Conservation (phyloP, 1,140 invertebrate species). For the Lepidurus apus region DNA sequence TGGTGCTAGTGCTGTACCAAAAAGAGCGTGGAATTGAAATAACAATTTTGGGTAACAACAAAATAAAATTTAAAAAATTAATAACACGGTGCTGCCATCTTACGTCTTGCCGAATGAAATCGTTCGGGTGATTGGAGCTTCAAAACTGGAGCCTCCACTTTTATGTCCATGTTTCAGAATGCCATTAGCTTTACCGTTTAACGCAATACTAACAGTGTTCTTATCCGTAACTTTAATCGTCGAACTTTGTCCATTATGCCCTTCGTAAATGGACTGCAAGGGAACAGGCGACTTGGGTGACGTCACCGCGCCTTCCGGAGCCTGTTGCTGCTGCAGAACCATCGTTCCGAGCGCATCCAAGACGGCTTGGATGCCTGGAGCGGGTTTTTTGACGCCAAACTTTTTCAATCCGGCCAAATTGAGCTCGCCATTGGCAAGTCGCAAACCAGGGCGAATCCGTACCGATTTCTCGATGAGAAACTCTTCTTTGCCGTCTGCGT, state of each 20-base stretch:
- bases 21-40: too few species aligned
- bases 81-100: not conserved
- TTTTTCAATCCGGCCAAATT: conserved; percentile 23
- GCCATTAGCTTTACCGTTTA: not conserved
- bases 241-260: not conserved
- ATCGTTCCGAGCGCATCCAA: not conserved
- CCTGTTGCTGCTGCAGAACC: not conserved
- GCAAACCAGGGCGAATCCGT: not conserved
- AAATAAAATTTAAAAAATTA: conserved; percentile 22
- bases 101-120: conserved; percentile 29
- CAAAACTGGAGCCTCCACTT: not conserved
- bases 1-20: not conserved
- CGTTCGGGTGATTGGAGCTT: not conserved
- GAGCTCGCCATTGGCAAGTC: not conserved
- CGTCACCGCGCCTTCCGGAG: not conserved
- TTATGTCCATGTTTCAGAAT: conserved; percentile 23
- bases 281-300: not conserved
- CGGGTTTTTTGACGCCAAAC: conserved; percentile 17
- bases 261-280: not conserved
- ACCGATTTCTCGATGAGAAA: not conserved
- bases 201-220: not conserved
- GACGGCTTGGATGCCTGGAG: conserved; percentile 22
- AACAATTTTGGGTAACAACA: not conserved
- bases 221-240: not conserved
- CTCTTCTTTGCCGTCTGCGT: conserved; percentile 22